Percentiles rank a stretch among this genome's conserved stretches.
Conservation (phyloP, 2,113 vertebrate species). For the Mungos mungo region DNA sequence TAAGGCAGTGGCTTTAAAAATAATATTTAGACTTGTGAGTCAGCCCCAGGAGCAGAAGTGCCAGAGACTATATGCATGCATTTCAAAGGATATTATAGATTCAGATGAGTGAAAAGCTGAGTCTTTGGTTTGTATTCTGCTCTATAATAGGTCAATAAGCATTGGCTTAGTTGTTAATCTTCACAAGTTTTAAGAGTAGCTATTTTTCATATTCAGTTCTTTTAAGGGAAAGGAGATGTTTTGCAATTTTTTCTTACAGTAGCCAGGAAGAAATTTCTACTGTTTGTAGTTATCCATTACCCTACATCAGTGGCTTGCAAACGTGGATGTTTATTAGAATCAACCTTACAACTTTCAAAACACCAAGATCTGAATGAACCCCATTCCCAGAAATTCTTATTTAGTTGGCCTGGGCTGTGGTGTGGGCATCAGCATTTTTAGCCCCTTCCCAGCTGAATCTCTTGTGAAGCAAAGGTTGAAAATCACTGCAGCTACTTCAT, state of each 20-base stretch:
- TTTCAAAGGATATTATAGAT: conserved; percentile 27
- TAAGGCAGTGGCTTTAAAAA: conserved; percentile 46
- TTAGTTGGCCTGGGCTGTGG: not conserved
- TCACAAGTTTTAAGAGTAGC: not conserved
- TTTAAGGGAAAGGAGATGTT: not conserved
- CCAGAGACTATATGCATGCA: not conserved
- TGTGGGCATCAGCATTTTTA: not conserved
- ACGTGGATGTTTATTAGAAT: not conserved
- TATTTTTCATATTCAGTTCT: not conserved
- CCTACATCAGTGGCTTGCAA: not conserved
- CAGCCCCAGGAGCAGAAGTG: not conserved
- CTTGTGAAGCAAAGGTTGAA: not conserved
- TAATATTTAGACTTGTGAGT: not conserved
- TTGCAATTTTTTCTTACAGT: not conserved
- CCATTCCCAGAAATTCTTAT: not conserved
- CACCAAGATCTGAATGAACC: not conserved
- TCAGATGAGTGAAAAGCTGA: not conserved
- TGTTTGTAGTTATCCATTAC: fast-evolving
- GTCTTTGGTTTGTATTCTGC: not conserved
- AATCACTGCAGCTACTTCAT: not conserved
- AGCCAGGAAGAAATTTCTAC: not conserved
- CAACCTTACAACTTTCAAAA: not conserved
- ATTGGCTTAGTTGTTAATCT: conserved; percentile 38
- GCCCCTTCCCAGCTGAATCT: not conserved
- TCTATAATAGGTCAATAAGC: not conserved